Base-by-base conservation (phyloP, 1,140 invertebrate species). In the Drosophila yakuba region DNA sequence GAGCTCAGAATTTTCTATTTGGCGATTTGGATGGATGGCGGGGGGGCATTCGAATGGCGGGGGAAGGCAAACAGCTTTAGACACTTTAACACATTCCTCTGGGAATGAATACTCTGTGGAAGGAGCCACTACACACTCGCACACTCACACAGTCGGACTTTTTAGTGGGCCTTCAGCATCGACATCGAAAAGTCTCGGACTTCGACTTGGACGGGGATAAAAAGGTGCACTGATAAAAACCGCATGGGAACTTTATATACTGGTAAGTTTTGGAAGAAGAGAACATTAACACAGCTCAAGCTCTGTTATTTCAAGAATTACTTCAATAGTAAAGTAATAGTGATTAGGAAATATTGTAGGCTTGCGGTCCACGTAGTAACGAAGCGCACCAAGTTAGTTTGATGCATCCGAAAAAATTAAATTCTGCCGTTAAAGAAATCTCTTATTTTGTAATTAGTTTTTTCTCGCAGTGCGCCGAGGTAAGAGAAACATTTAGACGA, bases 11-110 rank as follows among this genome's bases (percentile, higher is more conserved):
- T 60, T 44, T 68, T 52, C 48, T 59, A 58, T 61, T 61, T 61
- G 59, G 23, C 38, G 41, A 20, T 51, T 43, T 59, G 43, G 43
- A 17, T 48, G 38, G 44, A 14, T 14, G 7, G 38, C 7, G 32
- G 14, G 11, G 20, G 43, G 10, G 15, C 7, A 0, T 32, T 32
- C 3, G 8, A 15, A 4, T 5, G 41, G 41, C 4, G 17, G 17
- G 55, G 56, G 14, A 35, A 17, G 66, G 69, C 78, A 78, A 80
- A 74, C 78, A 80, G 78, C 76, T 80, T 80, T 80, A 80, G 78
- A 80, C 78, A 80, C 78, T 80, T 80, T 80, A 80, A 78, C 78
- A 79, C 78, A 80, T 80, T 80, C 78, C 78, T 66, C 76, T 80
- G 78, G 78, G 78, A 80, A 64, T 80, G 44, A 74, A 62, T 60